Base-by-base conservation (phyloP, 2,888 invertebrate species). In the Caenorhabditis sinica region DNA sequence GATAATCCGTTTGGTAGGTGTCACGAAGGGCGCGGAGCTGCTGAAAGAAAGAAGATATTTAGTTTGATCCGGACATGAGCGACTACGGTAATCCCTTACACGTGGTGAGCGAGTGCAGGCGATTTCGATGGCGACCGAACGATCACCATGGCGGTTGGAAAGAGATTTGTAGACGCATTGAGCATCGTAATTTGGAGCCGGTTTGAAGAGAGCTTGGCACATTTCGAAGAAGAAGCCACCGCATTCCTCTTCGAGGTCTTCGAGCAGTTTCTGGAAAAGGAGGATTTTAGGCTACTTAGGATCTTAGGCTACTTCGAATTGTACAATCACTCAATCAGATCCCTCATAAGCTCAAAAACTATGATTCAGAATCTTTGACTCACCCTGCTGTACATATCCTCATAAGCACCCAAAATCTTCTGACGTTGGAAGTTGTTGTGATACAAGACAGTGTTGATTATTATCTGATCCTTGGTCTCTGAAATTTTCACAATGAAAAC, bases 211-310 rank as follows among this genome's bases (percentile, higher is more conserved):
- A n/a, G 93, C 93, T 45, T 93, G 76, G 58, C 92, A 91, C 61
- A 93, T 88, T 33, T 92, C 92, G 82, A 93, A 90, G 86, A 94
- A 93, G 85, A 92, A 91, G 5, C 94, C 93, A n/a, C 93, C 93
- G 53, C 93, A 87, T 81, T 94, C 93, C 75, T 91, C 91, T 86
- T 93, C 92, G 75, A 94, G 85, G 74, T 94, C 93, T 8, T 92
- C 91, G 4, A 92, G 85, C 43, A 94, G 88, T 77, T 92, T 92
- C 93, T 93, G 83, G 33, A 92, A 88, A 86, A 13, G 33, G 17
- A 25, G 40, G 13, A 40, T 40, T 33, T 40, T 13, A 40, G 13
- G 40, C 2, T 40, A 2, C 13, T 40, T 5, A 13, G 40, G 40
- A 40, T 40, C 40, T 13, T 40, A 40, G 40, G 40, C 6, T 40